Percentiles rank a stretch among this genome's conserved stretches.
These are phyloP conservation scores for Cryptocephalus moraei DNA, from an alignment of 2,888 invertebrate species.

Conservation along the genomic window DNA sequence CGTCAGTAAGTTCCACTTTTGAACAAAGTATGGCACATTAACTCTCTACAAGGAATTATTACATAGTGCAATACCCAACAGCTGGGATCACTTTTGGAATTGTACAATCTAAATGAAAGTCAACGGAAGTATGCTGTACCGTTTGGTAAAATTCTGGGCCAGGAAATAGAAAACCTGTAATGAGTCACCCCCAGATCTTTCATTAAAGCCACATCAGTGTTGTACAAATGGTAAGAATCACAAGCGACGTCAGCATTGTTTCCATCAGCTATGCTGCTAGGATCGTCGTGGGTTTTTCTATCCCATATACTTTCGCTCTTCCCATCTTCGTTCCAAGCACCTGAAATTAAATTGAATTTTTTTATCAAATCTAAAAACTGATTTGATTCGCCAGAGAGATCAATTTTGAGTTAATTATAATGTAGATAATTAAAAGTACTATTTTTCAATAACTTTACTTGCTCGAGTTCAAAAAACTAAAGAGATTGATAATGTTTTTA, in stretches of 20 bases:
- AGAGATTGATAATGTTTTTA: too few relatives aligned
- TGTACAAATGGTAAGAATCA: constrained; percentile 55
- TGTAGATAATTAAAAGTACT: too few relatives aligned
- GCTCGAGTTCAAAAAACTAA: too few relatives aligned
- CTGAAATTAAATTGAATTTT: constrained; percentile 3
- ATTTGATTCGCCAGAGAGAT: too few relatives aligned
- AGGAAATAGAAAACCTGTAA: constrained; percentile 15
- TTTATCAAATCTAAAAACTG: too few relatives aligned
- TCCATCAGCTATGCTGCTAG: constrained; percentile 43
- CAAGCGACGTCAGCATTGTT: constrained; percentile 52
- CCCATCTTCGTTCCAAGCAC: constrained; percentile 30
- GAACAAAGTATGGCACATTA: background rate
- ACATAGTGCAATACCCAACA: background rate
- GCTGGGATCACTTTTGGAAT: constrained; percentile 1
- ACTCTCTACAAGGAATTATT: constrained; percentile 1
- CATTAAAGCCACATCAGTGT: constrained; percentile 49
- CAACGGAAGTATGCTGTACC: constrained; percentile 6
- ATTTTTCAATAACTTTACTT: too few relatives aligned
- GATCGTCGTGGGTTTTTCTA: constrained; percentile 44
- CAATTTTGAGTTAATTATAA: too few relatives aligned
- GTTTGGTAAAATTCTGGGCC: constrained; percentile 40
- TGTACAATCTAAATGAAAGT: background rate
- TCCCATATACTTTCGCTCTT: constrained; percentile 61
- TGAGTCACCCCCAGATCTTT: constrained; percentile 43
- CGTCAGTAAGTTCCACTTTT: constrained; percentile 1